phyloP scores from a whole-genome alignment of 2,888 invertebrate genomes.

The Rhingia campestris region DNA sequence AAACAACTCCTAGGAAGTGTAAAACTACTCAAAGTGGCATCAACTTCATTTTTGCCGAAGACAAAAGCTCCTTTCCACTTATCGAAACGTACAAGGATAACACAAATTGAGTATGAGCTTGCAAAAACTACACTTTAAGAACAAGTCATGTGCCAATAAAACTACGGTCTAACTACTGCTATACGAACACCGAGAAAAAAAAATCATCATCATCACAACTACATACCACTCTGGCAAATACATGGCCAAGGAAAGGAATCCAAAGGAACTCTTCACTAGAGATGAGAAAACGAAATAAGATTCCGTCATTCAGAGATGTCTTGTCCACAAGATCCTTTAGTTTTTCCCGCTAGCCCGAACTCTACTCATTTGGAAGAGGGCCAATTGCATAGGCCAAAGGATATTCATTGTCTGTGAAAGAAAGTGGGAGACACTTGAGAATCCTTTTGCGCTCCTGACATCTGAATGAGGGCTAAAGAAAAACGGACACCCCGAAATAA shows the following conservation, averaged over 20 bases:
- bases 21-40: conserved; percentile 25
- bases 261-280: conserved; percentile 30
- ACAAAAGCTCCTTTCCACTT: conserved; percentile 38
- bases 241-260: background rate
- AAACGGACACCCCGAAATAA: conserved; percentile 25
- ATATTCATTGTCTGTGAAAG: conserved; percentile 46
- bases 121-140: conserved; percentile 21
- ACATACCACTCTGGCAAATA: background rate
- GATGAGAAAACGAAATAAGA: conserved; percentile 40
- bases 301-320: conserved; percentile 57
- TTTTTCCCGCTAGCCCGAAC: conserved; percentile 4
- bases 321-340: conserved; percentile 49
- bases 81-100: conserved; percentile 51
- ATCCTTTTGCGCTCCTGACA: conserved; percentile 60
- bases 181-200: conserved; percentile 4
- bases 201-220: conserved; percentile 4
- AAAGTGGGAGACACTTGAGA: conserved; percentile 53
- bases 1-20: background rate
- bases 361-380: conserved; percentile 11
- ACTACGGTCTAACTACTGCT: background rate
- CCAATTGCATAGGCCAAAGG: conserved; percentile 32
- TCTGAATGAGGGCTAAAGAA: conserved; percentile 43
- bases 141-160: conserved; percentile 60
- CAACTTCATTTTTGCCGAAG: conserved; percentile 13
- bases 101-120: conserved; percentile 20